A percentile compares a stretch with the other conserved stretches of the same genome.
phyloP scores from a whole-genome alignment of 1,140 invertebrate species.

The Drosophila auraria region DNA sequence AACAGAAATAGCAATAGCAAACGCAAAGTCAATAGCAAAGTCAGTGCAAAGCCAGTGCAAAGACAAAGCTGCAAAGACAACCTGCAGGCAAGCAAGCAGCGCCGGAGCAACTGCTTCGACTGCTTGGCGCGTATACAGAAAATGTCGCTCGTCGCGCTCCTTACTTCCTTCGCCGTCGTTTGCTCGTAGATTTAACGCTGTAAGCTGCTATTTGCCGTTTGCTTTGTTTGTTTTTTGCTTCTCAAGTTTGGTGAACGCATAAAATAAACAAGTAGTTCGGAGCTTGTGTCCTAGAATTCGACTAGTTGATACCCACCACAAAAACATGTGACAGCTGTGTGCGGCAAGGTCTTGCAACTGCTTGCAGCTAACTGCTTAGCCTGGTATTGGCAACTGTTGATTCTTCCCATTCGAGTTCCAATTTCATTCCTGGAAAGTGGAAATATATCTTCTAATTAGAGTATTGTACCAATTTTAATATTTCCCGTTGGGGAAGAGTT shows the following conservation, averaged over 20 bases:
- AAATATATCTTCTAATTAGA: neutral
- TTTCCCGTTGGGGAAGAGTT: neutral
- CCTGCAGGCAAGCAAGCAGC: slow-evolving; percentile 29
- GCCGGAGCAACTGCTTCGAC: slow-evolving; percentile 22
- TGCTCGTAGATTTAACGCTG: slow-evolving; percentile 19
- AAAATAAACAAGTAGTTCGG: slow-evolving; percentile 55
- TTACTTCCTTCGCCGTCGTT: slow-evolving; percentile 8
- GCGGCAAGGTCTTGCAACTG: slow-evolving; percentile 11
- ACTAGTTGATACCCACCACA: slow-evolving; percentile 33
- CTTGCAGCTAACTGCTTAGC: slow-evolving; percentile 13
- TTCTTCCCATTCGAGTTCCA: neutral
- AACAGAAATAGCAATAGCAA: slow-evolving; percentile 22
- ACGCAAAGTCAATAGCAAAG: slow-evolving; percentile 46
- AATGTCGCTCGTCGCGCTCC: slow-evolving; percentile 57
- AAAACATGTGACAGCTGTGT: slow-evolving; percentile 15
- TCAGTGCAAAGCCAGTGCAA: slow-evolving; percentile 29
- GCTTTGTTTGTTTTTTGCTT: slow-evolving; percentile 40
- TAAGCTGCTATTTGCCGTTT: slow-evolving; percentile 36
- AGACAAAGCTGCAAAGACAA: slow-evolving; percentile 8
- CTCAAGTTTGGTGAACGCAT: slow-evolving; percentile 76
- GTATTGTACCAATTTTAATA: neutral
- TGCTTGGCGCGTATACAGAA: slow-evolving; percentile 65
- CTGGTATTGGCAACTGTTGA: neutral
- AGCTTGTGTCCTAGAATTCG: slow-evolving; percentile 17
- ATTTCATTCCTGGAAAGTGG: neutral